Evolutionary conservation across 92 coral and sea anemone species (phyloP).

Genomic region (Diadumene lineata): DNA sequence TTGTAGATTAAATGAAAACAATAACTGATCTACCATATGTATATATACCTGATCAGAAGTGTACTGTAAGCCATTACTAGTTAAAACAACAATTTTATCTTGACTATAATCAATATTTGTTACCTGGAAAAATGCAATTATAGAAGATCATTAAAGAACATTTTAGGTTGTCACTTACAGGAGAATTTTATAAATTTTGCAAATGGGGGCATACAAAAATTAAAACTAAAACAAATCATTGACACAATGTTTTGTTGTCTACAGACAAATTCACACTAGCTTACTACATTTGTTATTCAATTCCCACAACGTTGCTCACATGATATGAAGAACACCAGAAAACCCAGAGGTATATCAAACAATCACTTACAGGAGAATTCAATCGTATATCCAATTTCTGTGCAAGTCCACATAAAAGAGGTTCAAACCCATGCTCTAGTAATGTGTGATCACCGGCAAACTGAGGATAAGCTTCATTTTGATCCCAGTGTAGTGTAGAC

Average conservation of each 20-base stretch:
- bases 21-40: neutral
- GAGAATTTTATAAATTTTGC: too few relatives aligned
- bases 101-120: conserved; percentile 63
- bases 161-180: too few relatives aligned
- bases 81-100: conserved; percentile 46
- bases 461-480: conserved; percentile 91
- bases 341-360: too few relatives aligned
- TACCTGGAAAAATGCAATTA: conserved; percentile 54
- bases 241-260: too few relatives aligned
- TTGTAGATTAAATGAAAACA: neutral
- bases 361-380: conserved; percentile 20
- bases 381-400: conserved; percentile 67
- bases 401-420: conserved; percentile 66
- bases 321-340: too few relatives aligned
- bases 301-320: too few relatives aligned
- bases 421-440: conserved; percentile 76
- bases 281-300: too few relatives aligned
- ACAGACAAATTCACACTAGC: too few relatives aligned
- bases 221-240: too few relatives aligned
- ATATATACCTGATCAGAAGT: conserved; percentile 71
- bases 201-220: too few relatives aligned
- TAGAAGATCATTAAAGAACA: too few relatives aligned
- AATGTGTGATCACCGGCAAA: conserved; percentile 93
- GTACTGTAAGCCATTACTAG: conserved; percentile 54
- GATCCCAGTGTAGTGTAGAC: conserved; percentile 93